Evolutionary conservation across 2,888 invertebrate genomes (phyloP), one percentile per base, ranked within the genome.

Genomic region (Clitarchus hookeri): DNA sequence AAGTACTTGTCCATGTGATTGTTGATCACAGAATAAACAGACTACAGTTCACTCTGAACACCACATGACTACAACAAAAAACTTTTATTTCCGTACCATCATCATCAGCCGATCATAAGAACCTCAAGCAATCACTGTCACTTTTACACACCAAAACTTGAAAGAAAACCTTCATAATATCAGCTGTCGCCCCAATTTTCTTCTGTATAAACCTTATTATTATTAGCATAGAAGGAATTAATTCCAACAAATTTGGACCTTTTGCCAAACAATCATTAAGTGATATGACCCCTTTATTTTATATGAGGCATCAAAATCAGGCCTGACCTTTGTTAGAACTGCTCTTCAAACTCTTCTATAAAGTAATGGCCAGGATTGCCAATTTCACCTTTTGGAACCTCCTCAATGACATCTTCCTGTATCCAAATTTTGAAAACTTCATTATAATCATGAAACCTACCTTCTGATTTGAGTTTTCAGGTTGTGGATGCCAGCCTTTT

Each of bases 331-430:
- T 1, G 87, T 89, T 88, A 2, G 23, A 11, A 36, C 85, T 86
- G 23, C 86, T 83, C 65, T 89, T 89, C 1, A 89, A 36, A 89
- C 89, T 4, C 87, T 88, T 23, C 88, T 87, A 86, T 89, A 89
- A 16, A 88, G 84, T 87, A 88, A 79, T 88, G 88, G 11, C 84
- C 86, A 23, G 26, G 27, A 16, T n/a, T 25, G 23, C 16, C 11
- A 11, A 19, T 4, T 48, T 19, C 27, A n/a, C 19, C 16, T 36
- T 48, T 84, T 25, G 84, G 84, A 13, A 44, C 84, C 23, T 84
- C 84, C n/a, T 84, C 84, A 23, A 84, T 84, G 16, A 84, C 26
- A 84, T 19, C 19, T 48, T 84, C 84, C 26, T 25, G 0, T 23
- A 23, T 27, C 12, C 25, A 3, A 12, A 36, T 19, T 27, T 12